Base-by-base conservation (phyloP, 1,140 invertebrate genomes). In the Diploscapter pachys region DNA sequence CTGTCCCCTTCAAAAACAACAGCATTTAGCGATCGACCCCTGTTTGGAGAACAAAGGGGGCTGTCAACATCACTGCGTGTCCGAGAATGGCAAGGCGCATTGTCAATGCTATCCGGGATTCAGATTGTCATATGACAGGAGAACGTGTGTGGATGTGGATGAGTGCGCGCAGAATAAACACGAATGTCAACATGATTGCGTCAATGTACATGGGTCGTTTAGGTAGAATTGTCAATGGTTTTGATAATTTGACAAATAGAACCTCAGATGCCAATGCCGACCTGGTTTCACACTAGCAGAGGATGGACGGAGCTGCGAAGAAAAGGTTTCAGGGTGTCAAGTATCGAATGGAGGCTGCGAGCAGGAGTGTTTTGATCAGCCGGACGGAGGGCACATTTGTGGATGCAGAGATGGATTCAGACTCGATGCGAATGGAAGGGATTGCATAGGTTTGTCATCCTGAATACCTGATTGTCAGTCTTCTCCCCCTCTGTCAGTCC, bases 61-160 rank as follows among this genome's bases (percentile, higher is more conserved):
- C 4, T 81, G 79, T 71, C 72, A 78, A n/a, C 80, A 80, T 70
- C 80, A 80, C 61, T 80, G 79, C 53, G 69, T 71, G 9, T 78
- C 90, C 80, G 86, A 87, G 13, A 79, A 87, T 48, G 89, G 88
- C 4, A 84, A 86, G 61, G 88, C 86, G 9, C 86, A 87, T 63
- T 90, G 89, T 78, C 86, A 87, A 57, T 90, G 90, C 80, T 87
- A 88, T 3, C 86, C 88, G 48, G 89, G 89, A 4, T 89, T 85
- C 73, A 78, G 81, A 51, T 73, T 87, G 5, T 75, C 86, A 72
- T 81, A 73, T 55, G 83, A 86, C 66, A 79, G 83, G 63, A 57
- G 55, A 4, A 86, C 76, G 11, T 86, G 85, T 71, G 80, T 75
- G 57, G 88, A 88, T 78, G 83, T 85, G 49, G 83, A 88, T 76